Conservation (phyloP, 2,797 vertebrate species). For the Pangasius krempfi region DNA sequence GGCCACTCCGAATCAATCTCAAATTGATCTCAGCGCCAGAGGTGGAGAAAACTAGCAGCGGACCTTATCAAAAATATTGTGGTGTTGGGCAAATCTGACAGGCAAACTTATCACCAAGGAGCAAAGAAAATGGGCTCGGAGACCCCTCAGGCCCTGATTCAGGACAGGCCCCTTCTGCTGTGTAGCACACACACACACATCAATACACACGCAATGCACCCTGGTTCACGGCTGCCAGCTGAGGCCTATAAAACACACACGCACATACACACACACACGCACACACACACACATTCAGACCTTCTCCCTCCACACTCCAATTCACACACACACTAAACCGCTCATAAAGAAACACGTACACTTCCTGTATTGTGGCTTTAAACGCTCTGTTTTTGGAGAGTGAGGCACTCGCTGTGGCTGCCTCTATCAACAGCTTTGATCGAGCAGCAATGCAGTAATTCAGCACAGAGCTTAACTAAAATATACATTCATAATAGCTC, state of each 20-base stretch:
- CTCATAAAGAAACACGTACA: conserved; percentile 46
- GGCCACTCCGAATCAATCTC: conserved; percentile 84
- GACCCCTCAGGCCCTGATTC: conserved; percentile 70
- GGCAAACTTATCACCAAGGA: conserved; percentile 83
- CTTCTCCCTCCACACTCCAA: conserved; percentile 52
- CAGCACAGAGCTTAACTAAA: not conserved
- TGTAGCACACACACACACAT: conserved; percentile 15
- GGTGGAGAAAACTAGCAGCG: conserved; percentile 82
- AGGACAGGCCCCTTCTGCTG: conserved; percentile 61
- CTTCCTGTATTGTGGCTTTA: not conserved
- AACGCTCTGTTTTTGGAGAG: conserved; percentile 5
- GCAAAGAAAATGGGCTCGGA: conserved; percentile 80
- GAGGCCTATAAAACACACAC: conserved; percentile 56
- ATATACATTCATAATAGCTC: not conserved
- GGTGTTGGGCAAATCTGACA: conserved; percentile 83
- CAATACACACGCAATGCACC: conserved; percentile 34
- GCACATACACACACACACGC: conserved; percentile 51
- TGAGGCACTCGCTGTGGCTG: conserved; percentile 4
- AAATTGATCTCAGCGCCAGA: conserved; percentile 86
- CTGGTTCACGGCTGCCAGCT: conserved; percentile 38
- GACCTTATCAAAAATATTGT: conserved; percentile 87
- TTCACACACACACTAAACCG: conserved; percentile 45
- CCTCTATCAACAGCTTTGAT: not conserved
- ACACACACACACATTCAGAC: conserved; percentile 19
- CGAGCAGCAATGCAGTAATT: not conserved